phyloP scores from a whole-genome alignment of 2,113 vertebrate species.

The Phyllopteryx taeniolatus region DNA sequence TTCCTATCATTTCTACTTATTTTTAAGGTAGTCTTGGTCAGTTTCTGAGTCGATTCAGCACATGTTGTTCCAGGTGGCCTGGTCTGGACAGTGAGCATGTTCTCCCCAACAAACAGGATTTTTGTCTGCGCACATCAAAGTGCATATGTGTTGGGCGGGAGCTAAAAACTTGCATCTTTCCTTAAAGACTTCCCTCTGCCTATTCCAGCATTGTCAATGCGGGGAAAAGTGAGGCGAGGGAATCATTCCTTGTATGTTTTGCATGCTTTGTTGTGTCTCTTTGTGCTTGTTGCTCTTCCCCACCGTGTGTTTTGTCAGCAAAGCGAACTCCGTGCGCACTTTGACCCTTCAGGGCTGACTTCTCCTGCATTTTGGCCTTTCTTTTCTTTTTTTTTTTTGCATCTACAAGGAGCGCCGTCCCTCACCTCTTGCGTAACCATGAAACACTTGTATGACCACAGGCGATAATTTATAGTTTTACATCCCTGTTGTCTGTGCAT shows the following conservation, averaged over 20 bases:
- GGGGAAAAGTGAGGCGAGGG: conserved; percentile 56
- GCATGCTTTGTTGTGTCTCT: conserved; percentile 56
- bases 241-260: conserved; percentile 30
- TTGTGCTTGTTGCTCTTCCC: conserved; percentile 54
- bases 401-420: conserved; percentile 23
- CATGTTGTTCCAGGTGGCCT: background rate
- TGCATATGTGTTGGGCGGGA: conserved; percentile 13
- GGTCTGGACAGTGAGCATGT: background rate
- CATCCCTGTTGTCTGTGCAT: background rate
- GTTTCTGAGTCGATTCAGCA: background rate
- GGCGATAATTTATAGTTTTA: background rate
- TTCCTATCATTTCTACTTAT: background rate
- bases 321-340: conserved; percentile 71
- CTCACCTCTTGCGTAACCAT: conserved; percentile 45
- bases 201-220: conserved; percentile 44
- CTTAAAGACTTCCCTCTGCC: conserved; percentile 50
- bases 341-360: conserved; percentile 66
- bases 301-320: conserved; percentile 42
- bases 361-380: conserved; percentile 53
- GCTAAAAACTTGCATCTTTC: conserved; percentile 38
- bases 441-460: conserved; percentile 44
- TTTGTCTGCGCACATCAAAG: conserved; percentile 52
- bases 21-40: background rate
- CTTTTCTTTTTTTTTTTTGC: conserved; percentile 33
- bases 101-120: conserved; percentile 23